phyloP scores from a whole-genome alignment of 2,888 invertebrate genomes.

The Tetrapedia diversipes region DNA sequence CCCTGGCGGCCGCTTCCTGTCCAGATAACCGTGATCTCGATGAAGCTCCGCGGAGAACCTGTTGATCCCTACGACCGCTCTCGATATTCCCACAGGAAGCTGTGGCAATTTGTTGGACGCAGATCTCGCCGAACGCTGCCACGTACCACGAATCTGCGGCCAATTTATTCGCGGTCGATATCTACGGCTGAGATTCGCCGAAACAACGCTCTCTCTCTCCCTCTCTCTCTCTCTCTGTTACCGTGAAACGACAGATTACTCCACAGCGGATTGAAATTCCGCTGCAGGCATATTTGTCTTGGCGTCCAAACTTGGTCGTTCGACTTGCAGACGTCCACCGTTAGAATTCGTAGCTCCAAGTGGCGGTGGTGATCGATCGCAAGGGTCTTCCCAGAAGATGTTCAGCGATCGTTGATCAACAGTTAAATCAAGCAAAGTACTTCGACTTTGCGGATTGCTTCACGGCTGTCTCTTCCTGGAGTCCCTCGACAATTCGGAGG shows the following conservation, averaged over 20 bases:
- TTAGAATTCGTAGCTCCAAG: slow-evolving; percentile 22
- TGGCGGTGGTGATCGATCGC: background rate
- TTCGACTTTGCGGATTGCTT: too few relatives aligned
- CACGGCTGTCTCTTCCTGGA: too few relatives aligned
- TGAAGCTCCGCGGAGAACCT: slow-evolving; percentile 35
- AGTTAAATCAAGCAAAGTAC: background rate
- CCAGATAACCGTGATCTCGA: slow-evolving; percentile 16
- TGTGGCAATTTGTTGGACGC: slow-evolving; percentile 29
- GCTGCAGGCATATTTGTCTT: slow-evolving; percentile 12
- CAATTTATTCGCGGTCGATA: slow-evolving; percentile 24
- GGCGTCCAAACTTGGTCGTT: slow-evolving; percentile 45
- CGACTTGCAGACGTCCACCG: slow-evolving; percentile 38
- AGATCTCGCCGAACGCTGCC: slow-evolving; percentile 14
- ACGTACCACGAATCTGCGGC: background rate
- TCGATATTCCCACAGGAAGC: slow-evolving; percentile 17
- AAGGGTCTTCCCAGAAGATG: slow-evolving; percentile 17
- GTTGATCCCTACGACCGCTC: slow-evolving; percentile 49
- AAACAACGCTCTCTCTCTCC: too few relatives aligned
- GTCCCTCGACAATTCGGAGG: too few relatives aligned
- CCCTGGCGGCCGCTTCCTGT: slow-evolving; percentile 1
- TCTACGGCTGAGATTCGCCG: slow-evolving; percentile 17
- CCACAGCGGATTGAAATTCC: slow-evolving; percentile 32
- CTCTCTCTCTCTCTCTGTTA: too few relatives aligned
- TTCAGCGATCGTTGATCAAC: background rate
- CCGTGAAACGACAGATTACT: slow-evolving; percentile 25